A percentile compares a stretch with the other conserved stretches of the same genome.
Conservation (phyloP, 92 coral and sea anemone species). For the Parazoanthus darwini region DNA sequence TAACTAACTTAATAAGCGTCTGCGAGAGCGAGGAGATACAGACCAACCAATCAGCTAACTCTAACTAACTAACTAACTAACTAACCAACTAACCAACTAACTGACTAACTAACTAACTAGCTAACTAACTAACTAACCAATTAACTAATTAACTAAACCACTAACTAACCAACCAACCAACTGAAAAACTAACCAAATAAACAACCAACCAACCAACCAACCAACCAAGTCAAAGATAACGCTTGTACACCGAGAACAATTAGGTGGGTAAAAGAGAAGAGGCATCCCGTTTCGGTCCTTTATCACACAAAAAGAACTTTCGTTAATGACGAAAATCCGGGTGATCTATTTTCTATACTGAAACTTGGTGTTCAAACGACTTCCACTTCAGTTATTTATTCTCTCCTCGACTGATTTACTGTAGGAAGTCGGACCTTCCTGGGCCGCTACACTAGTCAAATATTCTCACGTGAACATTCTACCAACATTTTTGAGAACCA, state of each 20-base stretch:
- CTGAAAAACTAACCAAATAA: too few species aligned
- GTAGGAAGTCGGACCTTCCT: too few species aligned
- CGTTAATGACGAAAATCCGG: neutral
- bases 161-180: neutral
- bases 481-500: too few species aligned
- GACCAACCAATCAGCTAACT: neutral
- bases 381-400: too few species aligned
- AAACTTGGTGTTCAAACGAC: too few species aligned
- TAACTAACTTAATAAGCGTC: too few species aligned
- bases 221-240: neutral
- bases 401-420: too few species aligned
- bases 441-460: too few species aligned
- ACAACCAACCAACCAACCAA: neutral
- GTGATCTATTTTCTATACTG: neutral
- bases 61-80: too few species aligned
- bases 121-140: too few species aligned
- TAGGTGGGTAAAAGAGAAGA: neutral
- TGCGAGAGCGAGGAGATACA: too few species aligned
- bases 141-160: neutral
- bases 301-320: neutral
- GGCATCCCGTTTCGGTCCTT: neutral
- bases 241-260: neutral
- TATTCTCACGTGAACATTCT: too few species aligned
- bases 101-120: neutral
- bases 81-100: neutral